phyloP scores from a whole-genome alignment of 2,888 invertebrate genomes.

The Cenopis cana region DNA sequence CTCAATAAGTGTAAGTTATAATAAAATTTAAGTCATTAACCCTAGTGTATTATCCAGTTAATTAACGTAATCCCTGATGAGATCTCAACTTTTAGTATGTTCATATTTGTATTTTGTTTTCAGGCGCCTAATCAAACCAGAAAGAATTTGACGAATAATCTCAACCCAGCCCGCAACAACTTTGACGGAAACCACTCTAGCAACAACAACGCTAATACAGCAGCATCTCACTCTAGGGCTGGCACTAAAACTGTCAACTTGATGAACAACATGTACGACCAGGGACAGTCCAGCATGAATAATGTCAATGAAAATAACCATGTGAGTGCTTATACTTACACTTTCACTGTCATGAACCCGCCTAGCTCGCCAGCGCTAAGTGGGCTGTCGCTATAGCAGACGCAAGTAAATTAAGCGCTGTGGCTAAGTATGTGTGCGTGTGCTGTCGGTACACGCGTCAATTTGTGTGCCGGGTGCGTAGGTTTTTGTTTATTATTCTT shows the following conservation, averaged over 20 bases:
- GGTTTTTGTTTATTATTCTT: too few relatives aligned
- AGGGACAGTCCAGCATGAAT: constrained; percentile 73
- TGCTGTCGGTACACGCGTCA: too few relatives aligned
- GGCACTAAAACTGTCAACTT: constrained; percentile 77
- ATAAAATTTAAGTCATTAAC: too few relatives aligned
- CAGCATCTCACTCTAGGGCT: constrained; percentile 66
- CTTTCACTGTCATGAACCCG: too few relatives aligned
- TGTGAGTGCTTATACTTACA: constrained; percentile 55
- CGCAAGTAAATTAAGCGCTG: too few relatives aligned
- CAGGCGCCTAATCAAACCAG: constrained; percentile 76
- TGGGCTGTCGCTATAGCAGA: too few relatives aligned
- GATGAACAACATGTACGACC: constrained; percentile 82
- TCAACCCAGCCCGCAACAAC: constrained; percentile 76
- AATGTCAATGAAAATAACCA: constrained; percentile 77
- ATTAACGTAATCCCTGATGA: not conserved
- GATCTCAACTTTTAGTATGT: not conserved
- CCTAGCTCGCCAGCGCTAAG: too few relatives aligned
- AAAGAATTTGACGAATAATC: constrained; percentile 77
- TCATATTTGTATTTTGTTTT: constrained; percentile 48
- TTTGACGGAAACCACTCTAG: constrained; percentile 72
- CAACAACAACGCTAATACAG: constrained; percentile 71
- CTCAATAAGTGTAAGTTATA: too few relatives aligned
- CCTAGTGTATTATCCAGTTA: not conserved
- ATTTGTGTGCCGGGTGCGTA: too few relatives aligned
- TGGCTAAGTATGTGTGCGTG: too few relatives aligned